Evolutionary conservation across 1,140 invertebrate genomes (phyloP), one percentile per base, ranked within the genome.

Genomic region (Heterodera schachtii): DNA sequence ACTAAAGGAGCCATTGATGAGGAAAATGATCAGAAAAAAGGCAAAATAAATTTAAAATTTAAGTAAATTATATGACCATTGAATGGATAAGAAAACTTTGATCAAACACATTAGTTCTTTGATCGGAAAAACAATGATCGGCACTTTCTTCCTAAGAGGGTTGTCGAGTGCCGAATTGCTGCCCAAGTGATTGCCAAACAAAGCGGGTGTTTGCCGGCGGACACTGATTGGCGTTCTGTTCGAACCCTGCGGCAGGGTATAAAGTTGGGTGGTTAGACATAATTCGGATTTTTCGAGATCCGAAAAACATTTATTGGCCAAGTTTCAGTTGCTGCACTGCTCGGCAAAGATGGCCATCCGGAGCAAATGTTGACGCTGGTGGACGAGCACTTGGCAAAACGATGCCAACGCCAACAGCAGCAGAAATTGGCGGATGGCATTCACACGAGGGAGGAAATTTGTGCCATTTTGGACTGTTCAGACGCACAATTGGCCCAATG

Each of bases 101-200:
- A n/a, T n/a, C n/a, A n/a, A n/a, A n/a, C n/a, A n/a, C n/a, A n/a
- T n/a, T n/a, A n/a, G n/a, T n/a, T n/a, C n/a, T n/a, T n/a, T n/a
- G n/a, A n/a, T n/a, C n/a, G n/a, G n/a, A n/a, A n/a, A n/a, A n/a
- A n/a, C n/a, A n/a, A n/a, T n/a, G n/a, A 4, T 4, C 16, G 57
- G 57, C 57, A 60, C 57, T 60, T n/a, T 60, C 19, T 91, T 93
- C n/a, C n/a, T n/a, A n/a, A 93, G 80, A 92, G 98, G 81, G 96
- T 98, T 11, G 93, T 94, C n/a, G 96, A 98, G 92, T 98, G 96
- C 89, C 93, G 95, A 83, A 90, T 98, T 13, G 95, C 95, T 31
- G 93, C 94, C 13, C 94, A 95, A 92, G 93, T 94, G 73, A 82
- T 78, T 8, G 76, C 76, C 11, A 78, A 78, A n/a, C 52, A 13